Evolutionary conservation across 1,140 invertebrate genomes (phyloP).

Genomic region (Listronotus oregonensis): DNA sequence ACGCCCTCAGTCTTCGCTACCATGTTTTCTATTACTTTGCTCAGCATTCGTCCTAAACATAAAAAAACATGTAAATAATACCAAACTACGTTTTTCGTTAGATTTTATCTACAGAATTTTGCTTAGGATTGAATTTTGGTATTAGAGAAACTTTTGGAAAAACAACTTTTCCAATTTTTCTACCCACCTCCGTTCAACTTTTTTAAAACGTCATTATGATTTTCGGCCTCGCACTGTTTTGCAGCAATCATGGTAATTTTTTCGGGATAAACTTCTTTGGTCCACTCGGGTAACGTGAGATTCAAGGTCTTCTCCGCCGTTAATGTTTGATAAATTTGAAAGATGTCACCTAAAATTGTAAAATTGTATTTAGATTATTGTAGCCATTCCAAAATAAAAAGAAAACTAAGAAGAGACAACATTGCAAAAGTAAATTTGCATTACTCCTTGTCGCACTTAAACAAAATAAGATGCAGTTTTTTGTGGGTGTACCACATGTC

Average conservation of each 20-base stretch:
- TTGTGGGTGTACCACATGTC: too few relatives aligned
- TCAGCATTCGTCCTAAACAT: slow-evolving; percentile 46
- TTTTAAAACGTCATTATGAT: slow-evolving; percentile 45
- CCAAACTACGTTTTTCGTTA: too few relatives aligned
- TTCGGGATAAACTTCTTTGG: slow-evolving; percentile 45
- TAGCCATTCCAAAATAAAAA: too few relatives aligned
- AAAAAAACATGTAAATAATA: not conserved
- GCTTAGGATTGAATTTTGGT: too few relatives aligned
- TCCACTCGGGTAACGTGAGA: slow-evolving; percentile 51
- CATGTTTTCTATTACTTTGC: slow-evolving; percentile 45
- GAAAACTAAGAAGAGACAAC: too few relatives aligned
- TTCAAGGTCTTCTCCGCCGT: slow-evolving; percentile 48
- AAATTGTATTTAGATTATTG: too few relatives aligned
- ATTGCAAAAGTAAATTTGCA: too few relatives aligned
- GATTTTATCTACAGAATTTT: too few relatives aligned
- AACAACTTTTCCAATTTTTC: not conserved
- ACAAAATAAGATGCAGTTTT: too few relatives aligned
- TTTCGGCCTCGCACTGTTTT: slow-evolving; percentile 47
- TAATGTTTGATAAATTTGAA: slow-evolving; percentile 49
- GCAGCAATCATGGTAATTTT: slow-evolving; percentile 40
- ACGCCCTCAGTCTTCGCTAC: slow-evolving; percentile 18
- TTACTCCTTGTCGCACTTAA: too few relatives aligned
- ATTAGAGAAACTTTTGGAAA: too few relatives aligned
- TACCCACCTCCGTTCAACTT: slow-evolving; percentile 49
- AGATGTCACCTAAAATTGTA: slow-evolving; percentile 36